Conservation (phyloP, 2,888 invertebrate genomes). For the Camponotus fellah region DNA sequence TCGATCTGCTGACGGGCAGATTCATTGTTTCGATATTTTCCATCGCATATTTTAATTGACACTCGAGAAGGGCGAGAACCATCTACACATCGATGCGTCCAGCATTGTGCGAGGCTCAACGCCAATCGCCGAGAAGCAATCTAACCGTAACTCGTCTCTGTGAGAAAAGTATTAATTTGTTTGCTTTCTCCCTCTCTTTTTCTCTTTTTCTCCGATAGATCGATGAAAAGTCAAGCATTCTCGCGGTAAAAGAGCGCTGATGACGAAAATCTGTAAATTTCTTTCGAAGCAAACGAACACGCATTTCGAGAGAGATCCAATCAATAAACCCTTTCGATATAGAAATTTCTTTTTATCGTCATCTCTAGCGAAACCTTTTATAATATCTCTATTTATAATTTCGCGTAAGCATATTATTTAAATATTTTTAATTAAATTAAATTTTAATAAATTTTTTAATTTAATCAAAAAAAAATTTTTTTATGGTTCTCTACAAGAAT, state of each 20-base stretch:
- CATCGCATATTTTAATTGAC: slow-evolving; percentile 73
- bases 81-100: slow-evolving; percentile 47
- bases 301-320: neutral
- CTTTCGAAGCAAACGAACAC: slow-evolving; percentile 8
- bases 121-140: slow-evolving; percentile 54
- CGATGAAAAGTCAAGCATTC: slow-evolving; percentile 31
- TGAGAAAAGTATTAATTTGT: slow-evolving; percentile 50
- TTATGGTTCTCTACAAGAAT: neutral
- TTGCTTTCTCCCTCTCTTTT: neutral
- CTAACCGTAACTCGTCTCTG: slow-evolving; percentile 22
- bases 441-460: neutral
- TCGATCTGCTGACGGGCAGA: slow-evolving; percentile 60
- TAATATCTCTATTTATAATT: neutral
- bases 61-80: slow-evolving; percentile 53
- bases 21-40: slow-evolving; percentile 71
- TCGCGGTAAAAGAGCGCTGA: slow-evolving; percentile 13
- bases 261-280: slow-evolving; percentile 22
- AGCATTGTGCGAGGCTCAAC: slow-evolving; percentile 41
- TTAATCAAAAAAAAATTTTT: too few species aligned
- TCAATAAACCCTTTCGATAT: neutral
- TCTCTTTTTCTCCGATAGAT: slow-evolving; percentile 18
- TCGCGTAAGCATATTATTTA: neutral
- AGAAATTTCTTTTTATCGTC: neutral
- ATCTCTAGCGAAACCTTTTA: neutral
- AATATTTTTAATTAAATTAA: neutral